These are phyloP conservation scores for Sebastes fasciatus DNA, from an alignment of 2,113 vertebrate species.

Conservation along the genomic window DNA sequence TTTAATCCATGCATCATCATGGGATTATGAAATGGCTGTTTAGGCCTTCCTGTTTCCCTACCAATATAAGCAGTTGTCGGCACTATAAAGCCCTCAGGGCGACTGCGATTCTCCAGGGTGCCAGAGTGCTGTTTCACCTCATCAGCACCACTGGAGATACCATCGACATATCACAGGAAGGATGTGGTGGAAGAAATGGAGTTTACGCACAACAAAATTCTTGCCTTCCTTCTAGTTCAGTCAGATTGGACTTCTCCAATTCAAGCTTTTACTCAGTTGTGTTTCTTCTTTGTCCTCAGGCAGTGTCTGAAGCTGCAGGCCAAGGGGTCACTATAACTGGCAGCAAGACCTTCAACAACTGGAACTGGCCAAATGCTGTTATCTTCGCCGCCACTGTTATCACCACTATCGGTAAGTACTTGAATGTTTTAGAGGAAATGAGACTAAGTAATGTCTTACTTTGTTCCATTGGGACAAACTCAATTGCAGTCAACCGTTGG, in stretches of 20 bases:
- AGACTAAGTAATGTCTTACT: not conserved
- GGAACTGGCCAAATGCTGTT: conserved; percentile 99
- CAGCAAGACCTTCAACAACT: conserved; percentile 96
- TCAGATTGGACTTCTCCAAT: not conserved
- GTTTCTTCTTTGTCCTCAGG: conserved; percentile 76
- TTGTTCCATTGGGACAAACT: not conserved
- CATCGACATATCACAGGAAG: conserved; percentile 68
- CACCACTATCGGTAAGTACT: conserved; percentile 92
- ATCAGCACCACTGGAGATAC: conserved; percentile 57
- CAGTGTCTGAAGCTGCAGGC: conserved; percentile 92
- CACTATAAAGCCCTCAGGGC: conserved; percentile 47
- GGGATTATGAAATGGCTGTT: conserved; percentile 59
- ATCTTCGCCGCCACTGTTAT: conserved; percentile 99
- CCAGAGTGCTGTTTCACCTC: conserved; percentile 46
- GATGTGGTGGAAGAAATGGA: conserved; percentile 62
- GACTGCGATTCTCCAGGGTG: conserved; percentile 37
- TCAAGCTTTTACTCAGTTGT: not conserved
- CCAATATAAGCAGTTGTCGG: conserved; percentile 48
- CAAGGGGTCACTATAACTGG: conserved; percentile 96
- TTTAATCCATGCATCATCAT: conserved; percentile 41
- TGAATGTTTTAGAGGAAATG: not conserved
- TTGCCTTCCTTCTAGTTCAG: conserved; percentile 17
- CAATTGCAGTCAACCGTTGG: not conserved
- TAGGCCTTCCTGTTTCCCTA: conserved; percentile 63
- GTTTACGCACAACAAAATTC: conserved; percentile 33